Conservation (phyloP, 2,797 vertebrate genomes). For the Phalloptychus januarius region DNA sequence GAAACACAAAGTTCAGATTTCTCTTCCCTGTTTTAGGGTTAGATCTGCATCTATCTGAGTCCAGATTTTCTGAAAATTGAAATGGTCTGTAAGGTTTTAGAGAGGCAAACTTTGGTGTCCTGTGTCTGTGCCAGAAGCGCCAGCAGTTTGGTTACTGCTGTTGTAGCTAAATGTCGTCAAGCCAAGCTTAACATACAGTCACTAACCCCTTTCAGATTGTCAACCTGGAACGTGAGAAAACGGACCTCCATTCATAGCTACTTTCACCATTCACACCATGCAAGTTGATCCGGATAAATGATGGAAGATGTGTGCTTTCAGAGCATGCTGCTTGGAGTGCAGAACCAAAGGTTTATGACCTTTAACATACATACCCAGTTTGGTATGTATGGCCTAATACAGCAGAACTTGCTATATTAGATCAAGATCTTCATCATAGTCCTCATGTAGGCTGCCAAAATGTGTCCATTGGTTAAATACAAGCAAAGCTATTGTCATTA, state of each 20-base stretch:
- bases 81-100: too few species aligned
- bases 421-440: background rate
- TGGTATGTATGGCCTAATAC: too few species aligned
- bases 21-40: background rate
- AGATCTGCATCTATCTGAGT: background rate
- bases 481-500: background rate
- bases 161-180: background rate
- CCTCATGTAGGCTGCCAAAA: background rate
- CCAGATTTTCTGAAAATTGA: background rate
- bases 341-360: background rate
- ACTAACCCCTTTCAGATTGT: background rate
- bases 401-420: too few species aligned
- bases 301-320: background rate
- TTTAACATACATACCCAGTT: background rate
- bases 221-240: background rate
- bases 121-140: background rate
- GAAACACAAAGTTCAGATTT: background rate
- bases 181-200: too few species aligned
- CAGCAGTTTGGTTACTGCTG: background rate
- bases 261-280: background rate
- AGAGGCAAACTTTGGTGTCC: too few species aligned
- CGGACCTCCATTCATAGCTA: background rate
- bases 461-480: background rate
- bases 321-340: background rate
- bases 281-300: background rate